Percentiles rank a stretch among this genome's conserved stretches.
Conservation (phyloP, 2,888 invertebrate genomes). For the Caenorhabditis sp. region DNA sequence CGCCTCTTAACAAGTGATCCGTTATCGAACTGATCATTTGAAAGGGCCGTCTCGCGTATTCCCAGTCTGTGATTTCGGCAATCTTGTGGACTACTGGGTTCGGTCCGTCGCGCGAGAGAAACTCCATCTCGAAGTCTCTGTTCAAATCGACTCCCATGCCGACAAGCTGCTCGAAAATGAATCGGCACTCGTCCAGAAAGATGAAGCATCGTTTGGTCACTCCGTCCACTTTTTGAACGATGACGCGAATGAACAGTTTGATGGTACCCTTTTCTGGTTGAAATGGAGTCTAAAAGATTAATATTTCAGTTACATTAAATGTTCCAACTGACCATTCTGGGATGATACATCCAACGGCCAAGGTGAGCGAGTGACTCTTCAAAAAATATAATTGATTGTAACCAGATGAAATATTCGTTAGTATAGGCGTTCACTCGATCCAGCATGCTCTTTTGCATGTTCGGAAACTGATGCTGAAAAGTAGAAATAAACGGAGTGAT, state of each 20-base stretch:
- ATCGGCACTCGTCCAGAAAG: slow-evolving; percentile 25
- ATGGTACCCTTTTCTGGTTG: not conserved
- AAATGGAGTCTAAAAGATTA: not conserved
- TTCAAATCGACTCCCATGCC: not conserved
- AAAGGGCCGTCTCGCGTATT: no score
- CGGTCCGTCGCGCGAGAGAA: not conserved
- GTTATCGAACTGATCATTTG: no score
- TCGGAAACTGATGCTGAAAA: slow-evolving; percentile 22
- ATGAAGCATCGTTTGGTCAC: not conserved
- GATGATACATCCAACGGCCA: slow-evolving; percentile 16
- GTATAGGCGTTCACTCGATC: slow-evolving; percentile 26
- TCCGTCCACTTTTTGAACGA: slow-evolving; percentile 4
- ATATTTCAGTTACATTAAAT: no score
- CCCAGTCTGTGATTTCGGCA: not conserved
- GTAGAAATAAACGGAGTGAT: not conserved
- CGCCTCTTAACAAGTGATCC: no score
- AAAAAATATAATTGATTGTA: not conserved
- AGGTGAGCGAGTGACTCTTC: not conserved
- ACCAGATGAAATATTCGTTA: slow-evolving; percentile 16
- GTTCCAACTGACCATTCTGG: not conserved
- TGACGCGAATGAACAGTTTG: slow-evolving; percentile 9
- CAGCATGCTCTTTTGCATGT: slow-evolving; percentile 19
- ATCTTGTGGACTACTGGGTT: no score
- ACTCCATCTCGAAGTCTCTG: not conserved
- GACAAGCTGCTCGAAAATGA: slow-evolving; percentile 2